phyloP scores from a whole-genome alignment of 2,888 invertebrate genomes.

The Himalopsyche anomala region DNA sequence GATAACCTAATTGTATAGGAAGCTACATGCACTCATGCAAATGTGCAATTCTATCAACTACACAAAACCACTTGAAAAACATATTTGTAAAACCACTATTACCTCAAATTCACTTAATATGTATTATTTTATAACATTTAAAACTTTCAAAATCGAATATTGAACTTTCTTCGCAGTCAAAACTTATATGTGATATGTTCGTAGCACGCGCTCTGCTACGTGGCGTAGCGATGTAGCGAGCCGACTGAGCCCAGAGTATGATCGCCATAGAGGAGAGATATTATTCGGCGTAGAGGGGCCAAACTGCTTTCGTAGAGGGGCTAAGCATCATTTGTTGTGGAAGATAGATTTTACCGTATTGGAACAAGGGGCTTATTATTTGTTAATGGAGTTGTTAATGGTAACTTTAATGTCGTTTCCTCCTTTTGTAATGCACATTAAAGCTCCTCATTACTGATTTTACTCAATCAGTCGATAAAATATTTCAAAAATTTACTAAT shows the following conservation, averaged over 20 bases:
- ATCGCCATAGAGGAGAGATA: not conserved
- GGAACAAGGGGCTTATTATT: not conserved
- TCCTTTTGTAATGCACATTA: too few relatives aligned
- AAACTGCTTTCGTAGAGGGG: not conserved
- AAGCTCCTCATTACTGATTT: too few relatives aligned
- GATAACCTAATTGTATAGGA: too few relatives aligned
- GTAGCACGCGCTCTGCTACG: not conserved
- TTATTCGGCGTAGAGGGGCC: conserved; percentile 14
- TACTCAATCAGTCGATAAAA: too few relatives aligned
- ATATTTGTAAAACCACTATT: too few relatives aligned
- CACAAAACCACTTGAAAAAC: too few relatives aligned
- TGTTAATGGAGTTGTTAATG: not conserved
- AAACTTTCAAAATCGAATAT: not conserved
- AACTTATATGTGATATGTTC: not conserved
- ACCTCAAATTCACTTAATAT: not conserved
- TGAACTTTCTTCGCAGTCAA: not conserved
- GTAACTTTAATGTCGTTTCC: not conserved
- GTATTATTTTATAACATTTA: not conserved
- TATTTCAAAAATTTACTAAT: too few relatives aligned
- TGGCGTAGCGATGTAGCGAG: conserved; percentile 21
- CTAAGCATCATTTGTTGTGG: not conserved
- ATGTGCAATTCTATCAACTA: too few relatives aligned
- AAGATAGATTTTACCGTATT: not conserved
- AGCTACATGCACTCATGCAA: too few relatives aligned
- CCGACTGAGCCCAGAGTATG: not conserved